These are phyloP conservation scores for Cosmopolites sordidus DNA, from an alignment of 2,888 invertebrate species.

Conservation along the genomic window DNA sequence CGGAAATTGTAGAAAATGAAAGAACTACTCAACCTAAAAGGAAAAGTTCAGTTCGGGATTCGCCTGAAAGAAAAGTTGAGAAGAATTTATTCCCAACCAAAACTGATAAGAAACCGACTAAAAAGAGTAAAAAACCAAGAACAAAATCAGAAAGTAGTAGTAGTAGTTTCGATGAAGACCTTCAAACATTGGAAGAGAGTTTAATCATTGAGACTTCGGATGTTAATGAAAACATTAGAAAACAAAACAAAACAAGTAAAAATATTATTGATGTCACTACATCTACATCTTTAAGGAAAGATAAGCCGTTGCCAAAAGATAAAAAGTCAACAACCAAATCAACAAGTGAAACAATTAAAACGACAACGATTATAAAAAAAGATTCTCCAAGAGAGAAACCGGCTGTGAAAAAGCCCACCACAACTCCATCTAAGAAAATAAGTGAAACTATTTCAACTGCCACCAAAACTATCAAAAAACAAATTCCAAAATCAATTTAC, in stretches of 20 bases:
- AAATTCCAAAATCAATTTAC: conserved; percentile 16
- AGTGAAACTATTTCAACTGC: conserved; percentile 14
- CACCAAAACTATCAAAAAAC: conserved; percentile 19
- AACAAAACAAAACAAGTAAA: background rate
- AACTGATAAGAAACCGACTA: background rate
- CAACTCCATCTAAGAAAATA: conserved; percentile 15
- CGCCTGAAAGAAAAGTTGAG: background rate
- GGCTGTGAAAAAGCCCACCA: conserved; percentile 15
- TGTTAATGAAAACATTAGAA: background rate
- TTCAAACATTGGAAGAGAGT: too few species aligned
- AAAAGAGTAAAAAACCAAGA: background rate
- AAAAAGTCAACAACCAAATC: conserved; percentile 1
- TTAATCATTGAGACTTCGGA: background rate
- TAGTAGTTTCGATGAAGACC: background rate
- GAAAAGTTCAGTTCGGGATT: conserved; percentile 24
- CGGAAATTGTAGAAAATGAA: conserved; percentile 31
- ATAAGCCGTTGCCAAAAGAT: background rate
- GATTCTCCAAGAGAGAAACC: conserved; percentile 14
- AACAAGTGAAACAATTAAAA: conserved; percentile 5
- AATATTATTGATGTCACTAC: background rate
- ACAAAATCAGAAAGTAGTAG: conserved; percentile 5
- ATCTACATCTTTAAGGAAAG: background rate
- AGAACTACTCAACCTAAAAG: conserved; percentile 12
- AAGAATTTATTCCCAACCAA: background rate
- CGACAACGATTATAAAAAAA: conserved; percentile 17